Evolutionary conservation across 2,113 vertebrate genomes (phyloP), one percentile per base, ranked within the genome.

Genomic region (Xyrauchen texanus): DNA sequence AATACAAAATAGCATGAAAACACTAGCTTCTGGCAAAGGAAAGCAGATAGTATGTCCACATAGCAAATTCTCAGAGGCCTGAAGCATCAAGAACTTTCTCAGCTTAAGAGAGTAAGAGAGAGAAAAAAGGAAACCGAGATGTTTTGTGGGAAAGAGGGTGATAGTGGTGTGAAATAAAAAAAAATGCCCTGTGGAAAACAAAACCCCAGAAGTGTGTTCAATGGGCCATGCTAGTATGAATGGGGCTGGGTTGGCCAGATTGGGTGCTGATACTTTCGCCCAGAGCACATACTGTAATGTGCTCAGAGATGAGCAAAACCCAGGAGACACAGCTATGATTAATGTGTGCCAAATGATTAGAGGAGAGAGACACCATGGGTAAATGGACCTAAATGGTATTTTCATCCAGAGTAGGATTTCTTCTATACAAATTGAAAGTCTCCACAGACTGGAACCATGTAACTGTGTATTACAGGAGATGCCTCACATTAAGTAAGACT

Each of bases 321-420:
- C 85, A 3, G 42, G 89, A 89, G 84, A 85, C 51, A 78, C 83
- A 78, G 78, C 81, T 78, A 70, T 89, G 89, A 91, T 91, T 90
- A 91, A 90, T 86, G 86, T 86, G 77, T 78, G 76, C 85, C 79
- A 86, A 85, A 85, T 79, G 84, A 90, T 84, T 87, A 81, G 83
- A 87, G 13, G 7, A 86, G 83, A 89, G 82, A 87, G 88, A 87
- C 84, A 74, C 81, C 77, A 83, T 74, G 86, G 86, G 88, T 88
- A 91, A 89, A 92, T 91, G 87, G 88, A 88, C 83, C 87, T 81
- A 83, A 34, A 34, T 89, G 88, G 88, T 90, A 85, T 82, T 86
- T 92, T 91, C 86, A 85, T 90, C 83, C 76, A 72, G 82, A 82
- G 83, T 70, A 78, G 61, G 74, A 89, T 80, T 86, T 86, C 88